Conservation (phyloP, 2,113 vertebrate species). For the Rhegmatorhina hoffmannsi region DNA sequence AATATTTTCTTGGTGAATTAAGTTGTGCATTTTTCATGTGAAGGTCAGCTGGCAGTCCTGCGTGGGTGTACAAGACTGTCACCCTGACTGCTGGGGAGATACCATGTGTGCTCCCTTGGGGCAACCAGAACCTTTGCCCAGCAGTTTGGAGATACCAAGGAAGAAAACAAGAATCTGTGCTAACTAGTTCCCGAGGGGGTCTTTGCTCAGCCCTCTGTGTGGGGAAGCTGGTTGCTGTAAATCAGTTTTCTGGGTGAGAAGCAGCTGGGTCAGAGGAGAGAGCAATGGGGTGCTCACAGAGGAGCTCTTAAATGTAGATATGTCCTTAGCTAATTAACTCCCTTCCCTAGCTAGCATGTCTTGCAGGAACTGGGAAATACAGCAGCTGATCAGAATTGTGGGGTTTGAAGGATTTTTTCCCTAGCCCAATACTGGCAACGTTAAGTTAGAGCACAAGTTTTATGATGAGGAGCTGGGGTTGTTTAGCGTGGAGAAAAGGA, state of each 20-base stretch:
- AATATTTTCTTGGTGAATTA: background rate
- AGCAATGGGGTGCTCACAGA: background rate
- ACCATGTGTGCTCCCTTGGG: rapidly evolving
- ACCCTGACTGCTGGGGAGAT: background rate
- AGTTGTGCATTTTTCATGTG: background rate
- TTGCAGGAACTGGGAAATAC: background rate
- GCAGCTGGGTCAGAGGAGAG: background rate
- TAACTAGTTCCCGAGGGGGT: background rate
- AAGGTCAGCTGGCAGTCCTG: background rate
- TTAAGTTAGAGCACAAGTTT: background rate
- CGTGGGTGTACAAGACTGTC: background rate
- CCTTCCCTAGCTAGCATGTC: rapidly evolving
- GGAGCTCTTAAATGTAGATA: background rate
- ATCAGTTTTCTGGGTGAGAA: background rate
- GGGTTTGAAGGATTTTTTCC: background rate
- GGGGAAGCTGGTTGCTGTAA: background rate
- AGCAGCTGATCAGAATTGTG: background rate
- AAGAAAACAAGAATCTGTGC: background rate
- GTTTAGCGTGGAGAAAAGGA: background rate
- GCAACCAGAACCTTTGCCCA: background rate
- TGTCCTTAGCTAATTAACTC: background rate
- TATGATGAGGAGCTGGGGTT: background rate
- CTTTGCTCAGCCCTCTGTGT: background rate
- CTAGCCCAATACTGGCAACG: rapidly evolving
- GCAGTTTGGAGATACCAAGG: background rate